Evolutionary conservation across 2,797 vertebrate species (phyloP).

Genomic region (Sandelia bainsii): DNA sequence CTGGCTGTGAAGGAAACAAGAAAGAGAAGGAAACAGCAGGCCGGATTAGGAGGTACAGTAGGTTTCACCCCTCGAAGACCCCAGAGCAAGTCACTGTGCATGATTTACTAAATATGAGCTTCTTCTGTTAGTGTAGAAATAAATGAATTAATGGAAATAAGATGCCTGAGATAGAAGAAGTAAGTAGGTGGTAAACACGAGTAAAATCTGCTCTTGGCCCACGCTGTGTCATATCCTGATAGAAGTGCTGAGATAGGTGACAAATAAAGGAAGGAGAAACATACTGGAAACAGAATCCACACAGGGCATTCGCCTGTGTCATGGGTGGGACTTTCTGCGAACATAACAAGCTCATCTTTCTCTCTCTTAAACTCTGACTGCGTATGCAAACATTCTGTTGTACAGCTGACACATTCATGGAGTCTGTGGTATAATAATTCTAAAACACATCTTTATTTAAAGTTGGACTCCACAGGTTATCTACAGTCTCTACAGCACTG

Average conservation of each 20-base stretch:
- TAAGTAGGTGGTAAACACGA: too few species aligned
- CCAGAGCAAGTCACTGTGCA: too few species aligned
- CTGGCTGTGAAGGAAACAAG: neutral
- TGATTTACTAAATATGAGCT: too few species aligned
- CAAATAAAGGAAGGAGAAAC: conserved; percentile 1
- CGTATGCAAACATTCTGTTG: neutral
- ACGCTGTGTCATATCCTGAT: conserved; percentile 2
- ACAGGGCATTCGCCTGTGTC: neutral
- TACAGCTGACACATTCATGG: conserved; percentile 9
- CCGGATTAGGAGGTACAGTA: neutral
- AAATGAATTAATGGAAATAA: too few species aligned
- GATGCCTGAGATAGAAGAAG: too few species aligned
- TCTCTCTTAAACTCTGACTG: neutral
- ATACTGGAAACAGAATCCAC: neutral
- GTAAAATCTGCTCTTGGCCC: too few species aligned
- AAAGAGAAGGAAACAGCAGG: neutral
- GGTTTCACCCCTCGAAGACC: neutral
- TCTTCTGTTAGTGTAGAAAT: too few species aligned
- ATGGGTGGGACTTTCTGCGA: neutral
- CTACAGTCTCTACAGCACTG: conserved; percentile 65
- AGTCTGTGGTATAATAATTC: conserved; percentile 52
- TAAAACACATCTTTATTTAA: conserved; percentile 85
- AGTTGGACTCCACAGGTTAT: conserved; percentile 71
- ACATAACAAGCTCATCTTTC: neutral
- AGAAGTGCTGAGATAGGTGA: neutral